These are phyloP conservation scores for Drosophila insularis DNA, from an alignment of 1,140 invertebrate genomes.

Conservation along the genomic window DNA sequence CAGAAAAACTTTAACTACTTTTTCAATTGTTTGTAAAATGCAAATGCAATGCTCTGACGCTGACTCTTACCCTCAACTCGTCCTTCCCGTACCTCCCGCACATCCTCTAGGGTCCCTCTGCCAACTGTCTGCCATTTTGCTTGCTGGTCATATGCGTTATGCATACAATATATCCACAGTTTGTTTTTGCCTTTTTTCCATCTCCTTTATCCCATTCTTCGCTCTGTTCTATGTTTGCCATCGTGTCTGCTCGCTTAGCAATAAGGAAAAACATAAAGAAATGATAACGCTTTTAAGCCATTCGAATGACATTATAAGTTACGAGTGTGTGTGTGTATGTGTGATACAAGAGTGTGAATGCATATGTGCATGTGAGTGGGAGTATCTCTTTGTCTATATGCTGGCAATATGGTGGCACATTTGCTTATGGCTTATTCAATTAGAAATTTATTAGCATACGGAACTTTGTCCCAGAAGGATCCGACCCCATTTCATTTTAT, in stretches of 20 bases:
- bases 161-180: conserved; percentile 60
- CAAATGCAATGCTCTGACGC: conserved; percentile 59
- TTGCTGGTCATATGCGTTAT: conserved; percentile 61
- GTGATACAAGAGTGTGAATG: background rate
- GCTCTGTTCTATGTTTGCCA: background rate
- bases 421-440: conserved; percentile 64
- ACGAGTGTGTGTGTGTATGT: conserved; percentile 27
- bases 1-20: conserved; percentile 79
- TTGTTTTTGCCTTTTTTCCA: conserved; percentile 16
- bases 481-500: background rate
- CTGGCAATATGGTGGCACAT: conserved; percentile 16
- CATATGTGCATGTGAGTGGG: background rate
- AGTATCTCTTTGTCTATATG: conserved; percentile 1
- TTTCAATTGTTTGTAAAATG: conserved; percentile 81
- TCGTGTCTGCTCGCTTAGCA: conserved; percentile 41
- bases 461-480: background rate
- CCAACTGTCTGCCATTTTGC: conserved; percentile 44
- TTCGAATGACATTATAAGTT: conserved; percentile 66
- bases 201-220: background rate
- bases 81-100: conserved; percentile 3
- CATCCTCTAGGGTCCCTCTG: conserved; percentile 16
- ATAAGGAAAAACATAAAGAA: conserved; percentile 61
- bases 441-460: conserved; percentile 65
- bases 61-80: conserved; percentile 9
- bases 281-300: conserved; percentile 63